A percentile compares a stretch with the other conserved stretches of the same genome.
Evolutionary conservation across 2,888 invertebrate genomes (phyloP).

Genomic region (Ochropleura leucogaster): DNA sequence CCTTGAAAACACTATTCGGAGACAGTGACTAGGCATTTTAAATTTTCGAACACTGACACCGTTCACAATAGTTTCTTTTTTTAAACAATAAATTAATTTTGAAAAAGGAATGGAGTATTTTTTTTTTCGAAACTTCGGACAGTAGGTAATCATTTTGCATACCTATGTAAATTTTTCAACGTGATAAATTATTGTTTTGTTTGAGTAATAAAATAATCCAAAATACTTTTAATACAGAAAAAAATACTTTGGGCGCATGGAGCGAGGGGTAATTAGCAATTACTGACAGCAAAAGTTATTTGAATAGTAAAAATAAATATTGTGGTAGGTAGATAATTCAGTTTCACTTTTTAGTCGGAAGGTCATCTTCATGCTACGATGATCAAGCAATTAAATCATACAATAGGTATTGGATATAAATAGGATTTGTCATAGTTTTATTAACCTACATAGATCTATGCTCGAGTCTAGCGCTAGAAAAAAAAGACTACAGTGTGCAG

Average conservation of each 20-base stretch:
- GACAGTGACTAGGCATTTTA: background rate
- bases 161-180: too few species aligned
- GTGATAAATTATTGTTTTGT: background rate
- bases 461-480: background rate
- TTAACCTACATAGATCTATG: conserved; percentile 14
- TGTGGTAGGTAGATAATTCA: conserved; percentile 9
- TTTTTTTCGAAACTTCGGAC: background rate
- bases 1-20: background rate
- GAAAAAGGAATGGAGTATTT: background rate
- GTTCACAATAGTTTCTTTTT: background rate
- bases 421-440: conserved; percentile 38
- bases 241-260: background rate
- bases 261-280: background rate
- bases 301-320: conserved; percentile 16
- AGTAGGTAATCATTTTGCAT: too few species aligned
- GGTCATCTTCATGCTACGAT: conserved; percentile 57
- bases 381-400: conserved; percentile 49
- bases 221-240: background rate
- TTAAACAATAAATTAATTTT: background rate
- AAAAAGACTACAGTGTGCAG: background rate
- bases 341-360: conserved; percentile 44
- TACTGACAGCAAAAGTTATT: conserved; percentile 12
- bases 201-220: background rate
- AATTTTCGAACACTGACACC: background rate
- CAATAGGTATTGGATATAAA: conserved; percentile 47